Base-by-base conservation (phyloP, 2,113 vertebrate species). In the Electrona antarctica region DNA sequence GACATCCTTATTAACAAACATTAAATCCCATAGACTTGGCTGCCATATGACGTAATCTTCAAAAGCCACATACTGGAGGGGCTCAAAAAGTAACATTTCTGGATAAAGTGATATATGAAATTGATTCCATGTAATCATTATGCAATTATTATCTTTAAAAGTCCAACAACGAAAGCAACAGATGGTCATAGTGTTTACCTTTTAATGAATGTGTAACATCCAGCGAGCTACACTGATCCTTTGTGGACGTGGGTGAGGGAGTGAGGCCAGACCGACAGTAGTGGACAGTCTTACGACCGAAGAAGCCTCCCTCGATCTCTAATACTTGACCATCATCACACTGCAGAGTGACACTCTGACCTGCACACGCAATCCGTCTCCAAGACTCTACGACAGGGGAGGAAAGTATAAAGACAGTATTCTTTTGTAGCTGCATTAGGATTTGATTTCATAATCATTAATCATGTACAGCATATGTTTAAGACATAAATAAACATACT, bases 321-420 rank as follows among this genome's bases (percentile, higher is more conserved):
- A 97, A 90, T 57, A 95, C 94, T 78, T 95, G 87, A 79, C 94
- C 96, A 0, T 93, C 95, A 6, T 90, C 90, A 13, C 96, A 97
- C 64, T 95, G 93, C 64, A 95, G 83, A 28, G 93, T 92, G 59
- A 85, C 89, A 12, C 92, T 91, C 74, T 66, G 79, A 60, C 90
- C 92, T 0, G 89, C 75, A 52, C 96, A 97, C 45, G 91, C 91
- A 69, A 96, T 88, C 64, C 91, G 92, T 74, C 85, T 90, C 21
- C 91, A 89, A 0, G 79, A 84, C 71, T 94, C 96, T 98, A 66
- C 57, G 50, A 72, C 11, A 73, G 4, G 50, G 2, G n/a, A 48
- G 47, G 51, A 62, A n/a, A 64, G 46, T 7, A 13, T 13, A 4
- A 41, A 55, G 14, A 21, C 6, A 6, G 9, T 52, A 0, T 60